phyloP scores from a whole-genome alignment of 2,797 vertebrate species.

The Anas bernieri region DNA sequence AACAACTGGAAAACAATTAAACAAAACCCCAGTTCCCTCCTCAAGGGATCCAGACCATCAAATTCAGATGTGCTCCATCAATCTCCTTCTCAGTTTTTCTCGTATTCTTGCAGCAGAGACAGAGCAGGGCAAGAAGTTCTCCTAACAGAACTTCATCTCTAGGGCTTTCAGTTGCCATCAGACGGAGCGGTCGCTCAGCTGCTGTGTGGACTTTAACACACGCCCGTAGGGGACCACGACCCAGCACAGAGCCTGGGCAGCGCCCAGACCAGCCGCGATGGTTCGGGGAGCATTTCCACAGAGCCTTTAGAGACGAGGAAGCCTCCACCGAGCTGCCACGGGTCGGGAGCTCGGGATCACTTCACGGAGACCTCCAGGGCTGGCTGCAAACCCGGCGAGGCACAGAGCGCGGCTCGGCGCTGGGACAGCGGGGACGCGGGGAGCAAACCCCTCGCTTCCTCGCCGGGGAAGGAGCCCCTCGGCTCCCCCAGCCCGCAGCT shows the following conservation, averaged over 20 bases:
- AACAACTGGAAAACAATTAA: background rate
- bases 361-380: background rate
- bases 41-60: background rate
- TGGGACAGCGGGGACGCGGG: background rate
- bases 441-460: too few relatives aligned
- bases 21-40: background rate
- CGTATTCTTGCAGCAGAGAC: background rate
- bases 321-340: background rate
- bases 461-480: too few relatives aligned
- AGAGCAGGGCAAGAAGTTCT: background rate
- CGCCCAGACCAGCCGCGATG: background rate
- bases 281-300: background rate
- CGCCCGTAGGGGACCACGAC: background rate
- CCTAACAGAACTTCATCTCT: background rate
- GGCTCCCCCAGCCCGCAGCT: background rate
- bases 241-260: background rate
- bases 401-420: background rate
- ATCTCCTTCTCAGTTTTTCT: background rate
- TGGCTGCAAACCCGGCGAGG: background rate
- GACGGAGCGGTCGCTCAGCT: background rate
- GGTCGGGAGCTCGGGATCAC: background rate
- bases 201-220: fast-evolving
- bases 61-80: background rate
- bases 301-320: background rate
- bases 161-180: background rate